Percentiles rank a stretch among this genome's conserved stretches.
These are phyloP conservation scores for Battus philenor DNA, from an alignment of 1,140 invertebrate genomes.

Conservation along the genomic window DNA sequence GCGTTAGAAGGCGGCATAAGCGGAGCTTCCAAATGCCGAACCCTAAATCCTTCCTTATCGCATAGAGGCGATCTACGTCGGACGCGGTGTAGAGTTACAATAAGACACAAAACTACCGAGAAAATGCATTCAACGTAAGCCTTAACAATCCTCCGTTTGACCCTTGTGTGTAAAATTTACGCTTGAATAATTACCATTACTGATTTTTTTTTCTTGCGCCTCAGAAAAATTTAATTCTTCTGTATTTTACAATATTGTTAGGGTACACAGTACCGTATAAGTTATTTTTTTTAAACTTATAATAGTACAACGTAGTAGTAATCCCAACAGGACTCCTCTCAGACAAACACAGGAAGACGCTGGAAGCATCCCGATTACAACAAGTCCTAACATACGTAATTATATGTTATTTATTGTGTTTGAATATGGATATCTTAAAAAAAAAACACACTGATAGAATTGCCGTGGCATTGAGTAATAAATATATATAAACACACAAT, in stretches of 20 bases:
- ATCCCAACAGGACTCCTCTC: too few relatives aligned
- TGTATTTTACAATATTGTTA: not conserved
- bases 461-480: too few relatives aligned
- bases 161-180: slow-evolving; percentile 51
- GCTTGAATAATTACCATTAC: slow-evolving; percentile 42
- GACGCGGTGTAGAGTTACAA: slow-evolving; percentile 58
- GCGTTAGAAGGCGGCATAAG: slow-evolving; percentile 33
- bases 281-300: too few relatives aligned
- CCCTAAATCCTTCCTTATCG: slow-evolving; percentile 61
- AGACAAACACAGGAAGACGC: too few relatives aligned
- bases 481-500: too few relatives aligned
- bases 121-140: slow-evolving; percentile 43
- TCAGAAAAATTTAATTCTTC: slow-evolving; percentile 29
- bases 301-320: too few relatives aligned
- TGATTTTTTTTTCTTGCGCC: slow-evolving; percentile 29
- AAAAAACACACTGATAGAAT: too few relatives aligned
- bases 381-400: too few relatives aligned
- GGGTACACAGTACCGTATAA: too few relatives aligned
- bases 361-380: too few relatives aligned
- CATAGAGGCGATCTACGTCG: slow-evolving; percentile 48
- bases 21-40: slow-evolving; percentile 29
- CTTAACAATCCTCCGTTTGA: slow-evolving; percentile 49
- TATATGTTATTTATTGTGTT: too few relatives aligned
- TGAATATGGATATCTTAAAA: too few relatives aligned
- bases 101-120: slow-evolving; percentile 37